These are phyloP conservation scores for Tetragnatha versicolor DNA, from an alignment of 1,140 invertebrate genomes.

Conservation along the genomic window DNA sequence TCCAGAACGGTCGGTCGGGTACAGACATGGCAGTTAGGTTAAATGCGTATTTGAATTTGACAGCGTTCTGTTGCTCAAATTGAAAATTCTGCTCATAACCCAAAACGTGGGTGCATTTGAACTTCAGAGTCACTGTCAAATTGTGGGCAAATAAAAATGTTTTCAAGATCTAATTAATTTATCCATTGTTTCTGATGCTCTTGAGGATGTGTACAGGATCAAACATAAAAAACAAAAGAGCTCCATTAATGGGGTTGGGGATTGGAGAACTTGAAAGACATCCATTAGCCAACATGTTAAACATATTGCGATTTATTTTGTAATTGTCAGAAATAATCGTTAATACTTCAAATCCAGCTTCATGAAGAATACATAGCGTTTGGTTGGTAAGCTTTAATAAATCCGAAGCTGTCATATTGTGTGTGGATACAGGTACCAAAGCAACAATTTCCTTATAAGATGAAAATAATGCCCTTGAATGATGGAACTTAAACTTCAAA, in stretches of 20 bases:
- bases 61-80: background rate
- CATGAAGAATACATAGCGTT: background rate
- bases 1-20: background rate
- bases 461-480: background rate
- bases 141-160: background rate
- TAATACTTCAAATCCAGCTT: background rate
- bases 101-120: background rate
- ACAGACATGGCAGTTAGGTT: background rate
- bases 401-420: background rate
- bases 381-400: background rate
- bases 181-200: background rate
- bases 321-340: background rate
- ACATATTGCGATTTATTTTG: background rate
- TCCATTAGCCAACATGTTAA: background rate
- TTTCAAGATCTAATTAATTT: background rate
- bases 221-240: background rate
- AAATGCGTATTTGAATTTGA: background rate
- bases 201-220: background rate
- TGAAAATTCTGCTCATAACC: background rate
- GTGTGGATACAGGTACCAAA: background rate
- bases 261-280: background rate
- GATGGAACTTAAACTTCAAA: background rate
- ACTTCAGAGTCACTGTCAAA: background rate
- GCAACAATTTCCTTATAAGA: conserved; percentile 8
- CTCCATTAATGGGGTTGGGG: background rate